phyloP scores from a whole-genome alignment of 2,797 vertebrate genomes.

The Tinamus major region DNA sequence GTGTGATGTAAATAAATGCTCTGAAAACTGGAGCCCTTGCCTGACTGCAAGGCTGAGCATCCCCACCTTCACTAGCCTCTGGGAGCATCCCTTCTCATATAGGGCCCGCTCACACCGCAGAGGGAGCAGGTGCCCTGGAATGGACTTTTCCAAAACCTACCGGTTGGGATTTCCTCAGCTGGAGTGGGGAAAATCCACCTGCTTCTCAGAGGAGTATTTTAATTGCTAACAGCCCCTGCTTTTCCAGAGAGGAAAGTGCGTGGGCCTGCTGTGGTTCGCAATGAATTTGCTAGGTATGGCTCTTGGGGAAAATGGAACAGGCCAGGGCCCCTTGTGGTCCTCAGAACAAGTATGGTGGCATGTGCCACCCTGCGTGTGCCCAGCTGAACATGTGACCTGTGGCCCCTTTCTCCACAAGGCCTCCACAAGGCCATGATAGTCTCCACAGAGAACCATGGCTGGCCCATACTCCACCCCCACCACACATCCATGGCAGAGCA shows the following conservation, averaged over 20 bases:
- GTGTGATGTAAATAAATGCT: neutral
- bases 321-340: neutral
- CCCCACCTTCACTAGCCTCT: neutral
- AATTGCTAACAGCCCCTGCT: neutral
- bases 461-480: neutral
- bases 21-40: neutral
- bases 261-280: rapidly evolving
- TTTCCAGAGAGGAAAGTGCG: neutral
- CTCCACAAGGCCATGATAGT: neutral
- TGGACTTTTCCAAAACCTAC: neutral
- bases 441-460: neutral
- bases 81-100: no score
- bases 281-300: neutral
- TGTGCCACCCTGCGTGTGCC: neutral
- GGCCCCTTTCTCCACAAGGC: neutral
- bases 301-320: neutral
- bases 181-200: neutral
- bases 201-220: neutral
- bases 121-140: neutral
- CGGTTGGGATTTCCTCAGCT: neutral
- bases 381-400: neutral
- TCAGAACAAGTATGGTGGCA: neutral
- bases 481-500: neutral
- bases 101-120: no score
- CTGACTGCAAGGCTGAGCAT: neutral